Conservation (phyloP, 2,888 invertebrate genomes). For the Cheilosia vernalis region DNA sequence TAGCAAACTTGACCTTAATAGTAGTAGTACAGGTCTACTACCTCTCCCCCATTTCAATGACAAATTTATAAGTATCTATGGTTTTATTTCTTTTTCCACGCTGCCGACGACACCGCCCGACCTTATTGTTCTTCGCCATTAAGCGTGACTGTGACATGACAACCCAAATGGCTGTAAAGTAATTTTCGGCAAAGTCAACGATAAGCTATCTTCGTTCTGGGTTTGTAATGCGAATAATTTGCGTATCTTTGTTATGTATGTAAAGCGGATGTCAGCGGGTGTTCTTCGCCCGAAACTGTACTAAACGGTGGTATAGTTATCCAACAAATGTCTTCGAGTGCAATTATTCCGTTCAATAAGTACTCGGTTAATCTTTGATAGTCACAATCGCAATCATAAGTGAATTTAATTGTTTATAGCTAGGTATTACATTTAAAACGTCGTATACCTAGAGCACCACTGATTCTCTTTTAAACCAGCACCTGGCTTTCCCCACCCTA, state of each 20-base stretch:
- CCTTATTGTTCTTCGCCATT: conserved; percentile 62
- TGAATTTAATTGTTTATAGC: too few relatives aligned
- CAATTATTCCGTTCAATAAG: too few relatives aligned
- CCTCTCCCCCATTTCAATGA: conserved; percentile 24
- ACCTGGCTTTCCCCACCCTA: not conserved
- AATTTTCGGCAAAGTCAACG: conserved; percentile 53
- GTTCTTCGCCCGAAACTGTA: not conserved
- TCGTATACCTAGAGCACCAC: not conserved
- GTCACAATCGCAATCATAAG: too few relatives aligned
- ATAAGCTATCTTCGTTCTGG: conserved; percentile 51
- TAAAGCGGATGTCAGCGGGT: conserved; percentile 10
- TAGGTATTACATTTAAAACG: not conserved
- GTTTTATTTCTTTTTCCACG: conserved; percentile 17
- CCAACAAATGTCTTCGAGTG: not conserved
- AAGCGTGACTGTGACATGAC: conserved; percentile 46
- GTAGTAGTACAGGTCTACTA: not conserved
- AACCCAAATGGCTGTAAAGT: conserved; percentile 40
- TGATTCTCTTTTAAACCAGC: not conserved
- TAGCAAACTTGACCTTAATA: conserved; percentile 63
- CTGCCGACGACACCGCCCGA: not conserved
- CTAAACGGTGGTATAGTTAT: conserved; percentile 1
- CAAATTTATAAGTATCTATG: conserved; percentile 49
- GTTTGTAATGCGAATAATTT: conserved; percentile 53
- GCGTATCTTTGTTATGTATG: not conserved
- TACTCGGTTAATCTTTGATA: too few relatives aligned